Evolutionary conservation across 2,113 vertebrate genomes (phyloP).

Genomic region (Macquaria ambigua): DNA sequence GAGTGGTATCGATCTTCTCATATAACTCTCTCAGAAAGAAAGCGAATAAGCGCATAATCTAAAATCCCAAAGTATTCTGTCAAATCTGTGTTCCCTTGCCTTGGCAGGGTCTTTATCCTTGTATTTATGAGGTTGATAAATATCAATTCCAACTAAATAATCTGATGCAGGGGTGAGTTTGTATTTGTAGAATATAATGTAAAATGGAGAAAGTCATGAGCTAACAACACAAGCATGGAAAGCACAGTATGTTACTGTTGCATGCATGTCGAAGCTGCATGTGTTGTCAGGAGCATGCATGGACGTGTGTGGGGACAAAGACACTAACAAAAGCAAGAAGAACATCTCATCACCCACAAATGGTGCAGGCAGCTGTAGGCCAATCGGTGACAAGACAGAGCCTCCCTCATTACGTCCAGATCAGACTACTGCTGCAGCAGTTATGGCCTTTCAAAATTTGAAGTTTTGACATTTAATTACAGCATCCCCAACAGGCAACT

Average conservation of each 20-base stretch:
- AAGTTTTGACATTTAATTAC: conserved; percentile 59
- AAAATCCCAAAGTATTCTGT: neutral
- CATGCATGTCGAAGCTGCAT: neutral
- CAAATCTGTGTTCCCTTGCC: neutral
- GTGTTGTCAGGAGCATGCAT: neutral
- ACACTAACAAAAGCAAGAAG: neutral
- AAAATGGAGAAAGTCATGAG: neutral
- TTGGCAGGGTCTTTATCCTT: neutral
- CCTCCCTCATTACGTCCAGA: conserved; percentile 43
- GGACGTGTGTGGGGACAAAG: neutral
- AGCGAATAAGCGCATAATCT: neutral
- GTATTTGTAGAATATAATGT: neutral
- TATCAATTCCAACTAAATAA: neutral
- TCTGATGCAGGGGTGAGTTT: neutral
- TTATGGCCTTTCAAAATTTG: conserved; percentile 50
- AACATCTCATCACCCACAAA: conserved; percentile 16
- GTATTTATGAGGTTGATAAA: neutral
- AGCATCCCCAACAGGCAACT: conserved; percentile 41
- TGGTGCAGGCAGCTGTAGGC: conserved; percentile 26
- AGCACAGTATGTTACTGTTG: too few species aligned
- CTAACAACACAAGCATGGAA: neutral
- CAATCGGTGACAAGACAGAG: conserved; percentile 27
- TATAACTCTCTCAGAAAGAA: too few species aligned
- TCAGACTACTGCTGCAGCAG: conserved; percentile 44
- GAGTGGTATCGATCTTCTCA: too few species aligned